Base-by-base conservation (phyloP, 2,888 invertebrate species). In the Fragum whitleyi region DNA sequence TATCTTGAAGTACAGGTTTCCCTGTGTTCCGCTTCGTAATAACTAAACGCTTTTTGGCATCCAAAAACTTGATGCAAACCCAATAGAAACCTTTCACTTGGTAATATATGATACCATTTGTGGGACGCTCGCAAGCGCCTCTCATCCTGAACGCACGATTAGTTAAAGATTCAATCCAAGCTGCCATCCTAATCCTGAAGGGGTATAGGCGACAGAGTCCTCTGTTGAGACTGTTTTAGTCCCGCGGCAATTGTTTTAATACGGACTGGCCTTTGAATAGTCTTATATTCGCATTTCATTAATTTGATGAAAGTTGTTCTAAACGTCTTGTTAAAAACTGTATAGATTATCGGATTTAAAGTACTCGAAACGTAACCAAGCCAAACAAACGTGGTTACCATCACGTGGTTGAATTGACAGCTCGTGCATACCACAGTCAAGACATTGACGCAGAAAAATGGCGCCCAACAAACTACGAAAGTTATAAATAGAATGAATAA, bases 391-490 rank as follows among this genome's bases (percentile, higher is more conserved):
- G 89, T 89, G 6, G 92, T 90, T 59, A 93, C 88, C 57, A 93
- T 84, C 5, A 87, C 85, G 7, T 92, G 92, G 29, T 94, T 96
- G 71, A 97, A 95, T 70, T 97, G 96, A 77, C 96, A 95, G 53
- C 96, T 95, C 91, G 97, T 97, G 91, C 97, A 98, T 85, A 96
- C 96, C 0, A 83, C 90, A 26, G 88, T 88, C 68, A 91, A 75
- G 29, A 92, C 87, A 84, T 94, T 94, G 23, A 92, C 88, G 29
- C 91, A 88, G 86, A 93, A 93, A 87, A 94, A 94, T 23, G 94
- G 94, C 6, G 92, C 92, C 93, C 94, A 94, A 83, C 93, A 93
- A 32, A 93, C 83, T 14, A 94, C 91, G 81, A 94, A 94, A 28
- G 93, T 91, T 55, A 89, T 89, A 78, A 94, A 94, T 69, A 94